phyloP scores from a whole-genome alignment of 2,888 invertebrate genomes.

The Griposia aprilina region DNA sequence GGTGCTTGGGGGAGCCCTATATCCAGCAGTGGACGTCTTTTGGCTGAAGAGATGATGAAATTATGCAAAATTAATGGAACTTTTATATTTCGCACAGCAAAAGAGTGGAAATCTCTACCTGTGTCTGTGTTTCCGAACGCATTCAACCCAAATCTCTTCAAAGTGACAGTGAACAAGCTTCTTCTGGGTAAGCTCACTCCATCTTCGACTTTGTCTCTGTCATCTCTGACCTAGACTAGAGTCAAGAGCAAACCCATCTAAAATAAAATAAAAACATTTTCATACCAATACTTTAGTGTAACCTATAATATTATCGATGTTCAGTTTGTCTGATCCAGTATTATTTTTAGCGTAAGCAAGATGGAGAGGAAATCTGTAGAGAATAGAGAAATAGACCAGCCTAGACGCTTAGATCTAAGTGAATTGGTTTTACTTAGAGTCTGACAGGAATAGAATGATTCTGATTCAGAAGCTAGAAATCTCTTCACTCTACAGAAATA shows the following conservation, averaged over 20 bases:
- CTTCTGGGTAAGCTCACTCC: no score
- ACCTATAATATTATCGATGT: not conserved
- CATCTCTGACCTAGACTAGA: no score
- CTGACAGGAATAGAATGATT: not conserved
- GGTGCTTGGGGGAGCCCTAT: not conserved
- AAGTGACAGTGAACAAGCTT: no score
- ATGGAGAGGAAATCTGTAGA: not conserved
- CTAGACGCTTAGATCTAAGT: not conserved
- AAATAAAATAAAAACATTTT: no score
- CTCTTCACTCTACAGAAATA: not conserved
- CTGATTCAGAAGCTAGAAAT: not conserved
- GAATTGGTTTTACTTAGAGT: constrained; percentile 15
- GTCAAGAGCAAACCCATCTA: no score
- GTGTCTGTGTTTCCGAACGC: no score
- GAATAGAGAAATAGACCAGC: not conserved
- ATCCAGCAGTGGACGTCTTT: not conserved
- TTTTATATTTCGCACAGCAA: no score
- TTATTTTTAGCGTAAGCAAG: not conserved
- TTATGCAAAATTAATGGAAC: not conserved
- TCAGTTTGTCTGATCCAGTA: not conserved
- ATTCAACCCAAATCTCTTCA: no score
- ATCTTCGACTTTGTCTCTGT: no score
- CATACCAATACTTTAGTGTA: not conserved
- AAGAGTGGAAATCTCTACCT: no score
- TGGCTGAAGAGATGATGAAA: not conserved